Evolutionary conservation across 2,888 invertebrate species (phyloP), one percentile per base, ranked within the genome.

Genomic region (Eilema griseolum): DNA sequence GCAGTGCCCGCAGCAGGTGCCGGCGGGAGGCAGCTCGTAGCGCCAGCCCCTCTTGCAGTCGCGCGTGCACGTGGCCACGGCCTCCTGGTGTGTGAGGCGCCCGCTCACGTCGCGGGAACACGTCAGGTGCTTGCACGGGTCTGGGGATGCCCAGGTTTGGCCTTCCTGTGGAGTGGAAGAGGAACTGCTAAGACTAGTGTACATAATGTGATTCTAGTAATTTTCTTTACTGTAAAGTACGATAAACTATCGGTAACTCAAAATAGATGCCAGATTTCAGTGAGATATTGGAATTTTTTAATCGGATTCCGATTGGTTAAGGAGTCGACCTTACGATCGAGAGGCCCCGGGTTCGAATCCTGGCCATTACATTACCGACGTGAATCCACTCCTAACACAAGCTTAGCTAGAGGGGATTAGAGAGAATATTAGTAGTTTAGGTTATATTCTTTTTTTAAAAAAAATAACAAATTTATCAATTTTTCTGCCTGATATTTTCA

Each of bases 1-100:
- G 78, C 97, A 97, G 61, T 91, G 93, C 0, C 97, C 97, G 81
- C 97, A 97, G 88, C 97, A 97, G 24, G 86, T 86, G 0, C 85
- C 89, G 0, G 81, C 83, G 2, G 95, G 85, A 0, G 93, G 89
- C 64, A 72, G 67, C 28, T 66, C 79, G 81, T 97, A 97, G 66
- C 88, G 88, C 92, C 96, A 97, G 0, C 98, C 98, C 73, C 78
- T 85, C 61, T 82, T 73, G 81, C 97, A 97, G 0, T 91, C 88
- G 0, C 41, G 59, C 16, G 72, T 86, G 85, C 97, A 97, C 11
- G 85, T 82, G 78, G 95, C 88, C 4, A 90, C 88, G 61, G 89
- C 88, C 70, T 92, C 93, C 61, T 89, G 82, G 63, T 93, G 93
- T 0, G 91, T 61, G 0, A 96, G 90, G 26, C 88, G 88, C 0